These are phyloP conservation scores for Drosophila funebris DNA, from an alignment of 1,140 invertebrate species.

Conservation along the genomic window DNA sequence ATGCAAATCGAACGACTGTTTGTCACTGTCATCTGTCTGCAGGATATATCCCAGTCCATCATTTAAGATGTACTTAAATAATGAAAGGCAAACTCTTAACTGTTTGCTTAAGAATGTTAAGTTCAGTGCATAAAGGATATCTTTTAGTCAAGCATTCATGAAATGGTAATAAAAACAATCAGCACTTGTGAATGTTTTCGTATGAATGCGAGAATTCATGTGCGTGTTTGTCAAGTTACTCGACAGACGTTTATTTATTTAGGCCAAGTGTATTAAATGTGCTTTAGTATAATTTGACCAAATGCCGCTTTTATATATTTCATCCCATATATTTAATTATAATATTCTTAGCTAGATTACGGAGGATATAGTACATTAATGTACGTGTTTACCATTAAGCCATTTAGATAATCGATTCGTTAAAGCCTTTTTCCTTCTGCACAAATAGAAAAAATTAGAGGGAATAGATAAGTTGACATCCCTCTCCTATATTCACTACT, in stretches of 20 bases:
- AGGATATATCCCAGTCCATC: no score
- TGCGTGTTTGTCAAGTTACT: conserved; percentile 1
- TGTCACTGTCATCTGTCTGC: no score
- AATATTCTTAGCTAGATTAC: conserved; percentile 7
- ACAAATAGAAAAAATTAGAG: no score
- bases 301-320: conserved; percentile 39
- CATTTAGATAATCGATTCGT: background rate
- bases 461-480: no score
- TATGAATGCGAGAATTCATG: background rate
- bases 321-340: conserved; percentile 24
- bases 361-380: conserved; percentile 1
- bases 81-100: no score
- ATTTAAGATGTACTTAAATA: no score
- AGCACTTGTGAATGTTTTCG: no score
- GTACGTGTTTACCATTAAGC: background rate
- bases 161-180: conserved; percentile 3
- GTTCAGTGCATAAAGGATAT: background rate
- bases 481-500: no score
- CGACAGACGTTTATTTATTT: conserved; percentile 56
- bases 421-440: no score
- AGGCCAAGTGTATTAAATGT: conserved; percentile 47
- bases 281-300: conserved; percentile 41
- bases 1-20: no score
- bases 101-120: no score
- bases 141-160: background rate